Evolutionary conservation across 2,113 vertebrate species (phyloP).

Genomic region (Eurypyga helias): DNA sequence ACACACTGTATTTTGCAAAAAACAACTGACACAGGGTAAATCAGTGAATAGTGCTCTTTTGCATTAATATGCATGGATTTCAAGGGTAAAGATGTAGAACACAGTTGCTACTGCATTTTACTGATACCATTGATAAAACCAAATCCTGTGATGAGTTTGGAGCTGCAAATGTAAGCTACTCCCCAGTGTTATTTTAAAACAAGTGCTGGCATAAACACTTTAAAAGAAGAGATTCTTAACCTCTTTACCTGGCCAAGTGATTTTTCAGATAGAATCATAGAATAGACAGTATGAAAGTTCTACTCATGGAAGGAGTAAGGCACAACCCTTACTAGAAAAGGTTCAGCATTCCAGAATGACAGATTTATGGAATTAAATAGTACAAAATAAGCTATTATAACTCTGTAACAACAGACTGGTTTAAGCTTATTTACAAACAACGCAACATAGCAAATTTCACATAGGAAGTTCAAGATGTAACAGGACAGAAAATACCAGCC

Average conservation of each 20-base stretch:
- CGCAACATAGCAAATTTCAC: background rate
- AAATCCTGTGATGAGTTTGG: background rate
- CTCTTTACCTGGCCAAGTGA: background rate
- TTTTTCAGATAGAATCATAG: no score
- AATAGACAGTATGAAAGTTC: background rate
- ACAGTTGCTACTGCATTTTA: background rate
- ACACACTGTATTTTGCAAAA: background rate
- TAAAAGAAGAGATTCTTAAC: background rate
- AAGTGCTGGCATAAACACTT: background rate
- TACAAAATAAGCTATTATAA: background rate
- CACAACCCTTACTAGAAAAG: background rate
- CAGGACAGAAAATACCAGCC: background rate
- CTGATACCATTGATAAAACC: background rate
- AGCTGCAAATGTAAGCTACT: background rate
- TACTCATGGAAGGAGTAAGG: background rate
- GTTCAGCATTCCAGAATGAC: background rate
- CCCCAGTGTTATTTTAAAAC: background rate
- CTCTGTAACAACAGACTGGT: background rate
- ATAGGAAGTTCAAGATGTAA: background rate
- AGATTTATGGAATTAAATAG: background rate
- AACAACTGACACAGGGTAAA: background rate
- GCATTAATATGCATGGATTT: background rate
- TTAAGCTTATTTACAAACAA: background rate
- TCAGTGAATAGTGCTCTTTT: background rate
- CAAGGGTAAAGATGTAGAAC: background rate